Evolutionary conservation across 2,888 invertebrate genomes (phyloP).

Genomic region (Meliscaeva auricollis): DNA sequence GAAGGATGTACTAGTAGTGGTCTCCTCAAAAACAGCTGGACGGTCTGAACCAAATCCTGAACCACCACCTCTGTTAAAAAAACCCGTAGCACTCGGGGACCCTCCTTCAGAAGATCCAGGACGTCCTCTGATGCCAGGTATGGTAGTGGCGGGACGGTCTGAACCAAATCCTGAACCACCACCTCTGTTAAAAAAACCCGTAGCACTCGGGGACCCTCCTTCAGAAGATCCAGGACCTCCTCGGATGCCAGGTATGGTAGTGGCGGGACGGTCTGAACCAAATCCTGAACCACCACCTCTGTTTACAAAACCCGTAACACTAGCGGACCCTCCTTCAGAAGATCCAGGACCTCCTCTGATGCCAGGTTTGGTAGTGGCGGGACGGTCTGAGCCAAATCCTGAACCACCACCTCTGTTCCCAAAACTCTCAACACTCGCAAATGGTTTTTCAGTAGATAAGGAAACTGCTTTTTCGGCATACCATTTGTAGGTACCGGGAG

Average conservation of each 20-base stretch:
- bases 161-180: not conserved
- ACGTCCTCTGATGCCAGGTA: too few species aligned
- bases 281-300: slow-evolving; percentile 15
- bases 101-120: not conserved
- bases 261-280: not conserved
- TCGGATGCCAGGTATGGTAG: too few species aligned
- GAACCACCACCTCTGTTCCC: slow-evolving; percentile 11
- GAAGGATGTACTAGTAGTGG: not conserved
- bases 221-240: not conserved
- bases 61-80: slow-evolving; percentile 13
- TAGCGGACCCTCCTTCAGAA: too few species aligned
- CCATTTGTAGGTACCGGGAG: too few species aligned
- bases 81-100: not conserved
- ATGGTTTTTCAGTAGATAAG: too few species aligned
- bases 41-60: not conserved
- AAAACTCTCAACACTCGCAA: not conserved
- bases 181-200: slow-evolving; percentile 3
- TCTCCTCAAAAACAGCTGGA: not conserved
- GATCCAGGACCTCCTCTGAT: too few species aligned
- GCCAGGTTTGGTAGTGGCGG: too few species aligned
- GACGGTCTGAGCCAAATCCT: not conserved
- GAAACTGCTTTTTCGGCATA: too few species aligned
- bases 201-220: too few species aligned
- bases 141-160: not conserved
- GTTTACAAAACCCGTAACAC: not conserved